Evolutionary conservation across 2,113 vertebrate species (phyloP).

Genomic region (Planiliza haematocheilus): DNA sequence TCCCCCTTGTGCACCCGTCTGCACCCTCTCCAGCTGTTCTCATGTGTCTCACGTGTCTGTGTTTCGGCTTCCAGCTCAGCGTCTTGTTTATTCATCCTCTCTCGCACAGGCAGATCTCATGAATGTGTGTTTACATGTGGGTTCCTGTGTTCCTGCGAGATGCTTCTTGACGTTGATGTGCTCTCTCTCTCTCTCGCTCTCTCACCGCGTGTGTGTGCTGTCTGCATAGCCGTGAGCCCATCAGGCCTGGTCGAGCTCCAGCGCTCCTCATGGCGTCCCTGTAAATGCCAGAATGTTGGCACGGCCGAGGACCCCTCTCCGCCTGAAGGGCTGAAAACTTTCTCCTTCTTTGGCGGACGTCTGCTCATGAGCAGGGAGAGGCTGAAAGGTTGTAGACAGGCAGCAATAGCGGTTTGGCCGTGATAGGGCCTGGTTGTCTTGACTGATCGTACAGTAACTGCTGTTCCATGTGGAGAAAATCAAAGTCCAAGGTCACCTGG

Average conservation of each 20-base stretch:
- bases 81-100: slow-evolving; percentile 29
- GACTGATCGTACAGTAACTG: too few species aligned
- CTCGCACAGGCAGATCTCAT: background rate
- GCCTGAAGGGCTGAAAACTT: slow-evolving; percentile 32
- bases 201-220: slow-evolving; percentile 11
- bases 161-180: too few species aligned
- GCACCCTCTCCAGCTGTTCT: slow-evolving; percentile 78
- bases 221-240: background rate
- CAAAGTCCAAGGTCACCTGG: too few species aligned
- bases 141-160: background rate
- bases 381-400: slow-evolving; percentile 3
- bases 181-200: too few species aligned
- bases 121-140: background rate
- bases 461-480: too few species aligned
- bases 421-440: too few species aligned
- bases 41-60: slow-evolving; percentile 44
- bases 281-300: slow-evolving; percentile 63
- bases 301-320: slow-evolving; percentile 18
- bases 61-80: slow-evolving; percentile 14
- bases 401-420: too few species aligned
- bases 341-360: slow-evolving; percentile 19
- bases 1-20: slow-evolving; percentile 41
- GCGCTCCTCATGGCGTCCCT: slow-evolving; percentile 47
- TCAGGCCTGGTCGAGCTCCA: slow-evolving; percentile 50
- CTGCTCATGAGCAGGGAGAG: slow-evolving; percentile 9